A percentile compares a stretch with the other conserved stretches of the same genome.
Evolutionary conservation across 2,888 invertebrate genomes (phyloP).

Genomic region (Troglohyphantes excavatus): DNA sequence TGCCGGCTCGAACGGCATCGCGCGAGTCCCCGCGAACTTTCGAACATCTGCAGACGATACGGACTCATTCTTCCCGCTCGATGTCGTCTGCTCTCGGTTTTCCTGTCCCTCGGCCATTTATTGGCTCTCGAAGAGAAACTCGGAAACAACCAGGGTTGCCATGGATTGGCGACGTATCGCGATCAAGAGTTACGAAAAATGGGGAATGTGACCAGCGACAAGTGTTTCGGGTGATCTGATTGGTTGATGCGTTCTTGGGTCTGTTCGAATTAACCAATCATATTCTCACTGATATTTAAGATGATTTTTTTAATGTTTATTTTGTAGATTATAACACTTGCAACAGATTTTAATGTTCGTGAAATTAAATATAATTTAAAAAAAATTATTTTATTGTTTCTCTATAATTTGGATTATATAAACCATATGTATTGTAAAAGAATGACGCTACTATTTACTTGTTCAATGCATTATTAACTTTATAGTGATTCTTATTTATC

Average conservation of each 20-base stretch:
- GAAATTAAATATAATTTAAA: too few relatives aligned
- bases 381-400: too few relatives aligned
- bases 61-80: slow-evolving; percentile 73
- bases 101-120: slow-evolving; percentile 73
- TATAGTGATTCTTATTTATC: too few relatives aligned
- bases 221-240: slow-evolving; percentile 47
- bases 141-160: slow-evolving; percentile 52
- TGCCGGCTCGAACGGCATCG: slow-evolving; percentile 17
- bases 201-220: slow-evolving; percentile 43
- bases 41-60: slow-evolving; percentile 38
- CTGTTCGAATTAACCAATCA: not conserved
- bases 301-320: too few relatives aligned
- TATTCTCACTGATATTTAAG: too few relatives aligned
- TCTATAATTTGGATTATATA: too few relatives aligned
- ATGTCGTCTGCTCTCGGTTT: slow-evolving; percentile 58
- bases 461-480: too few relatives aligned
- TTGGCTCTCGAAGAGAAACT: slow-evolving; percentile 65
- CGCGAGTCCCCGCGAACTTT: slow-evolving; percentile 19
- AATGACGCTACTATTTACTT: too few relatives aligned
- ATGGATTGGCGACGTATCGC: slow-evolving; percentile 49
- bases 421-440: too few relatives aligned
- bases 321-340: too few relatives aligned
- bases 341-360: too few relatives aligned
- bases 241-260: slow-evolving; percentile 27
- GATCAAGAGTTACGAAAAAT: not conserved